Evolutionary conservation across 2,888 invertebrate genomes (phyloP), one percentile per base, ranked within the genome.

Genomic region (Anoplius nigerrimus): DNA sequence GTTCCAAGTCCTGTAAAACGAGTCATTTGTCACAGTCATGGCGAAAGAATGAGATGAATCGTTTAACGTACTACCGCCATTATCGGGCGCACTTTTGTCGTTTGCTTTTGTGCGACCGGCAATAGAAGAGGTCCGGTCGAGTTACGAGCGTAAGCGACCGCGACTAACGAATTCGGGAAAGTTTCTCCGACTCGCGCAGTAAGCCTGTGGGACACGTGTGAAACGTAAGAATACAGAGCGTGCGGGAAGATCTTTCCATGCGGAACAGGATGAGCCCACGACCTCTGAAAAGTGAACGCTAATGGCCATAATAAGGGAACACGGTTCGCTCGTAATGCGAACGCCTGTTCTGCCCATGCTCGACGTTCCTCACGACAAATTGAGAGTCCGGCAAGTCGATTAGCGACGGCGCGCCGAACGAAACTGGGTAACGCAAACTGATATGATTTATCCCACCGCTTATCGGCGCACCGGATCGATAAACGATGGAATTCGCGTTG

Each of bases 11-110:
- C 60, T 51, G 57, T 61, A 62, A 34, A 65, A 63, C 71, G 51
- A 68, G 51, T 71, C 74, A 74, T 75, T 75, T 68, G 74, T 75
- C 74, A 74, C 43, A 68, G 74, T 74, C 71, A 43, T 62, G 13
- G 54, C 52, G 58, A 71, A 71, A 74, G 71, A 75, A 74, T 71
- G 65, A 52, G 63, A 62, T 43, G 63, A 67, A 66, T 61, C 65
- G 70, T 53, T 48, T 60, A 62, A 58, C 24, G 62, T 55, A 65
- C 48, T 51, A 42, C 54, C 21, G 22, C 0, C 51, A 58, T 70
- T 72, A 63, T 59, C 34, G 24, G 53, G 56, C 55, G 58, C 62
- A 24, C 57, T 27, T 70, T 66, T 62, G 57, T 27, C 58, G n/a
- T 3, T n/a, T 18, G 55, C 16, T 22, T 57, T 57, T 52, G 52